Evolutionary conservation across 2,888 invertebrate species (phyloP).

Genomic region (Nebria salina): DNA sequence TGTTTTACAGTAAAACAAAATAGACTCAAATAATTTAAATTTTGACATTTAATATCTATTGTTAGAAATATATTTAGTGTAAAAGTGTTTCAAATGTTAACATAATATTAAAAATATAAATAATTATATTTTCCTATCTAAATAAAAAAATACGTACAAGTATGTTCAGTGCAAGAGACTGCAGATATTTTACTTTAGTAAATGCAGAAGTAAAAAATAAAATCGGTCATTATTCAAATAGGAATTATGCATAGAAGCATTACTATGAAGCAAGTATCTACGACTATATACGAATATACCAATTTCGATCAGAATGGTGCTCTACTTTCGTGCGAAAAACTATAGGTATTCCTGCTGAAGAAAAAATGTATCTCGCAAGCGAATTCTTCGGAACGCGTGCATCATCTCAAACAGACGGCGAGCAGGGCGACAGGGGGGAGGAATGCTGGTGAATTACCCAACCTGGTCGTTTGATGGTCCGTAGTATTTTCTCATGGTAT

Average conservation of each 20-base stretch:
- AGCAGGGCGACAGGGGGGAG: background rate
- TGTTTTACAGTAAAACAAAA: too few relatives aligned
- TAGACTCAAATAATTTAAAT: too few relatives aligned
- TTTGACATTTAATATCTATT: too few relatives aligned
- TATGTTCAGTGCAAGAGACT: background rate
- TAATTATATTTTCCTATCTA: too few relatives aligned
- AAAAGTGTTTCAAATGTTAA: too few relatives aligned
- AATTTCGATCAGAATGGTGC: background rate
- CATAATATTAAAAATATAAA: too few relatives aligned
- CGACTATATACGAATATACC: background rate
- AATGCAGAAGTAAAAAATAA: background rate
- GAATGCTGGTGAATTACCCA: constrained; percentile 17
- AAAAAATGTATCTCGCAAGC: background rate
- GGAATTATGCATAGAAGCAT: background rate
- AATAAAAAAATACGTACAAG: background rate
- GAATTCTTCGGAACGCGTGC: background rate
- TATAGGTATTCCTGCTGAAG: background rate
- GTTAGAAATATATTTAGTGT: too few relatives aligned
- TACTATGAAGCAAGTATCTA: background rate
- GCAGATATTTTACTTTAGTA: background rate
- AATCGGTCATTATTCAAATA: background rate
- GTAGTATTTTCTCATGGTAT: constrained; percentile 58
- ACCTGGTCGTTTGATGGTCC: constrained; percentile 28
- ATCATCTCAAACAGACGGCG: background rate
- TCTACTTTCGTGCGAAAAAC: background rate